These are phyloP conservation scores for Philypnodon macrostomus DNA, from an alignment of 2,797 vertebrate species.

Conservation along the genomic window DNA sequence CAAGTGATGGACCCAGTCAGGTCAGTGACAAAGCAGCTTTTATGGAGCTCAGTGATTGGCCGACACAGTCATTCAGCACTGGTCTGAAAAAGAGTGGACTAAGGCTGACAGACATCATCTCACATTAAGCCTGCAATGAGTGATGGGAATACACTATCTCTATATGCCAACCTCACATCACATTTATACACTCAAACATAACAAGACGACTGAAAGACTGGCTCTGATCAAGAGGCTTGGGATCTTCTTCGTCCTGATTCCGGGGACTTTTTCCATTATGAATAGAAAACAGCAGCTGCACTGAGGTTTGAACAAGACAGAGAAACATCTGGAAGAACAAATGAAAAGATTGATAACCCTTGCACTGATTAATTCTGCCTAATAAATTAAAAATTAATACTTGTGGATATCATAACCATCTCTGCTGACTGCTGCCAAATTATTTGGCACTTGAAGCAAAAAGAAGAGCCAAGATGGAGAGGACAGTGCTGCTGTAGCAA, in stretches of 20 bases:
- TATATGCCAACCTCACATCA: background rate
- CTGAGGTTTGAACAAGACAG: background rate
- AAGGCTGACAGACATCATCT: conserved; percentile 6
- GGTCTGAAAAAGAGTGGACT: conserved; percentile 8
- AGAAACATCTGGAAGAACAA: conserved; percentile 12
- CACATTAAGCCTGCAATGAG: conserved; percentile 3
- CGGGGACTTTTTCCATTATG: too few relatives aligned
- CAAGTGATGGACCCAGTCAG: conserved; percentile 25
- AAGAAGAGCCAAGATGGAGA: background rate
- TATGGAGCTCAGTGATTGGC: conserved; percentile 28
- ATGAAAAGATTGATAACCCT: conserved; percentile 4
- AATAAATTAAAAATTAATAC: conserved; percentile 37
- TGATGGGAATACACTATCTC: background rate
- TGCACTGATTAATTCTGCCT: conserved; percentile 1
- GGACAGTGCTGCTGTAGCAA: background rate
- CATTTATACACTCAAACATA: too few relatives aligned
- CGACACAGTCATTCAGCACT: conserved; percentile 40
- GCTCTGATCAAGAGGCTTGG: too few relatives aligned
- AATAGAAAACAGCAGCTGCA: background rate
- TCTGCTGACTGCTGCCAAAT: conserved; percentile 24
- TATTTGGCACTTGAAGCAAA: conserved; percentile 12
- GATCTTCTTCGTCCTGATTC: too few relatives aligned
- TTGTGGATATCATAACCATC: conserved; percentile 24
- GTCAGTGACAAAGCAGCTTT: conserved; percentile 62
- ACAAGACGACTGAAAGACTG: too few relatives aligned